Evolutionary conservation across 2,113 vertebrate species (phyloP).

Genomic region (Apteryx owenii): DNA sequence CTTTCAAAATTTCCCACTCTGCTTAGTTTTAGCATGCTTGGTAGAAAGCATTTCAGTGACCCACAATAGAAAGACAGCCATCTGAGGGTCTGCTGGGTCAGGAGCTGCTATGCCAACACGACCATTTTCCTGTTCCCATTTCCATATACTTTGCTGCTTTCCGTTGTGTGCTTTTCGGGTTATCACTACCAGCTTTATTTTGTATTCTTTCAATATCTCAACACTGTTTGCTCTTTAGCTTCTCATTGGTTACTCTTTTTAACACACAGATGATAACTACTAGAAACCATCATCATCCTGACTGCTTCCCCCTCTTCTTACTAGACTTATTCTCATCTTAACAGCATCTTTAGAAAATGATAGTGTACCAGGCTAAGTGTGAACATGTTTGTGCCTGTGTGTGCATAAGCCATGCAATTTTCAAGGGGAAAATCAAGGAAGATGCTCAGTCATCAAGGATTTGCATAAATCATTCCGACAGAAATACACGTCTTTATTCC

Average conservation of each 20-base stretch:
- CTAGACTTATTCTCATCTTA: neutral
- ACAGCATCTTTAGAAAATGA: neutral
- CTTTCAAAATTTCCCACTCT: neutral
- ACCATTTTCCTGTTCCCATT: neutral
- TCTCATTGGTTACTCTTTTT: neutral
- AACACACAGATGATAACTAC: neutral
- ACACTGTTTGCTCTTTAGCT: neutral
- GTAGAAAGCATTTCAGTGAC: neutral
- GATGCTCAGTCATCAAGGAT: neutral
- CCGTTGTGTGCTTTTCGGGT: neutral
- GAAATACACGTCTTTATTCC: neutral
- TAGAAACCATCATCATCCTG: neutral
- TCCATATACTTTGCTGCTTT: neutral
- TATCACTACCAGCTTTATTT: neutral
- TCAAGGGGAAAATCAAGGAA: neutral
- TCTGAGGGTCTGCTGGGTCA: neutral
- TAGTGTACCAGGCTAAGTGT: neutral
- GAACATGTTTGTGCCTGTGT: neutral
- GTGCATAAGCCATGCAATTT: neutral
- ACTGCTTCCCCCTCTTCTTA: neutral
- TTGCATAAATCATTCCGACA: neutral
- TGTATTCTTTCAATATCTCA: neutral
- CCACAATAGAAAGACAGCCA: neutral
- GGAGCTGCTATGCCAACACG: accelerated
- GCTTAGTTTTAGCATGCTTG: neutral